Base-by-base conservation (phyloP, 2,113 vertebrate species). In the Pogona vitticeps region DNA sequence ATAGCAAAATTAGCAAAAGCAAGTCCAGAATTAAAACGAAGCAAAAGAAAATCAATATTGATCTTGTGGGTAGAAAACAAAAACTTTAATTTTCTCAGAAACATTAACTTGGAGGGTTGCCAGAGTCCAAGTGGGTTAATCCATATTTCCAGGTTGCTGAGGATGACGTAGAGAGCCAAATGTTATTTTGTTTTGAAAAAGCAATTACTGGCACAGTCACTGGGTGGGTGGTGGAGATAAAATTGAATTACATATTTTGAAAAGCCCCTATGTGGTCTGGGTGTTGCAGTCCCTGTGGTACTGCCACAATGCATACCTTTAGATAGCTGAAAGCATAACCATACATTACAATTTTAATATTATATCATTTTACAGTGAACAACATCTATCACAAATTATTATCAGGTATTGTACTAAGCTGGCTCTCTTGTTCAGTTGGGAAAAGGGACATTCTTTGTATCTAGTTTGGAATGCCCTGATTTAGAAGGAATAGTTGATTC, bases 1-100 rank as follows among this genome's bases (percentile, higher is more conserved):
- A 46, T 14, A 88, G 38, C 78, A 91, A 86, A 94, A 94, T 88
- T 86, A 92, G 83, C 81, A 93, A 83, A 90, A 80, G 56, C 0
- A 23, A 82, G 21, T 76, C 90, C 88, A 89, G 88, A 70, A 76
- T 31, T 89, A 87, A 86, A 91, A 91, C 65, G 81, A 31, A 38
- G 1, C 0, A 40, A 52, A 7, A 36, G 36, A 91, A 88, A 90
- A 61, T 79, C n/a, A 76, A 89, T 86, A 91, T 83, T 94, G 75
- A 89, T 91, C 77, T 68, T 85, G 63, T 56, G 77, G 67, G 56
- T 76, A 76, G 72, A 76, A 59, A 89, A 89, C 87, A 4, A 28
- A 89, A 80, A 17, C 2, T 33, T 70, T 86, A 71, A 85, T 92
- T 91, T 88, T 84, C 76, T 79, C 82, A 76, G 65, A 75, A 93